These are phyloP conservation scores for Steinernema hermaphroditum DNA, from an alignment of 2,888 invertebrate genomes.

Conservation along the genomic window DNA sequence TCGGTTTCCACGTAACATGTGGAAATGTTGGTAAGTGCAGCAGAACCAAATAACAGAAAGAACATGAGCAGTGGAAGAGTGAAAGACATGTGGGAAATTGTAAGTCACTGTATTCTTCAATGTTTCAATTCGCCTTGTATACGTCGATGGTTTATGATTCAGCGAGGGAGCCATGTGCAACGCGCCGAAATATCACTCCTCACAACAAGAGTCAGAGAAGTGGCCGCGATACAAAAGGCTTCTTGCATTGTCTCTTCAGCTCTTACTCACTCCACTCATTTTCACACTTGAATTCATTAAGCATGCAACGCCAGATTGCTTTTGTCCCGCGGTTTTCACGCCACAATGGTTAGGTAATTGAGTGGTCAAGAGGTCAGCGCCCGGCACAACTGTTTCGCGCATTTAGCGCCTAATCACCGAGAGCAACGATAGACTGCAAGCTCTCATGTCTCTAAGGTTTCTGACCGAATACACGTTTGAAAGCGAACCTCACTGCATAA, in stretches of 20 bases:
- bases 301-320: conserved; percentile 30
- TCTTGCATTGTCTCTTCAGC: neutral
- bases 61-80: neutral
- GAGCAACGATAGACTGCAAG: no score
- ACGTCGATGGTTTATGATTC: no score
- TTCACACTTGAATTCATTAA: conserved; percentile 25
- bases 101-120: neutral
- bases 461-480: no score
- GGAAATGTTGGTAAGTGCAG: neutral
- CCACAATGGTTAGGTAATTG: conserved; percentile 31
- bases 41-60: neutral
- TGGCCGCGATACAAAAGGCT: conserved; percentile 4
- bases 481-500: no score
- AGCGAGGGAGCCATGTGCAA: neutral
- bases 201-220: no score
- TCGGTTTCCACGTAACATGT: conserved; percentile 5
- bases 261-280: conserved; percentile 17
- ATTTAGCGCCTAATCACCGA: conserved; percentile 9
- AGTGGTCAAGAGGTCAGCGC: conserved; percentile 23
- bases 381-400: conserved; percentile 27
- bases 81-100: neutral
- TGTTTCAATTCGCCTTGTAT: neutral
- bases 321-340: conserved; percentile 28
- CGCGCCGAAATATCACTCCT: neutral
- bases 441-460: no score